Percentiles rank a stretch among this genome's conserved stretches.
Evolutionary conservation across 2,888 invertebrate species (phyloP).

Genomic region (Acrobasis suavella): DNA sequence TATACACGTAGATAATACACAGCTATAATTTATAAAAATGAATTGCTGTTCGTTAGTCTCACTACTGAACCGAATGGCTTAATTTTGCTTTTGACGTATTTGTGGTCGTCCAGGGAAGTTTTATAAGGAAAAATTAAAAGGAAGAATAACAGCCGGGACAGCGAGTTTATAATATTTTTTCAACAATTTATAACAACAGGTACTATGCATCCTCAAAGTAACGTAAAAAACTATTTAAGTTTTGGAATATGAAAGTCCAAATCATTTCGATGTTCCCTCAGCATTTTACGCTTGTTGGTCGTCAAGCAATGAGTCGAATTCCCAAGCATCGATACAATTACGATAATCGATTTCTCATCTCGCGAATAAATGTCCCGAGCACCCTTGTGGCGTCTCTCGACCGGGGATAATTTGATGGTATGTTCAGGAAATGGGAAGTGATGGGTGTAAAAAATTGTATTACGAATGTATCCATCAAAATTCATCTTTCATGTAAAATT

Average conservation of each 20-base stretch:
- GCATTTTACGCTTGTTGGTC: conserved; percentile 8
- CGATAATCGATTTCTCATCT: conserved; percentile 13
- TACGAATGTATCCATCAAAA: background rate
- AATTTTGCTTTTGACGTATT: too few species aligned
- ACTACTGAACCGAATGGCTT: too few species aligned
- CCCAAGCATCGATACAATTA: conserved; percentile 18
- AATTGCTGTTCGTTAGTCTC: too few species aligned
- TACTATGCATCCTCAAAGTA: background rate
- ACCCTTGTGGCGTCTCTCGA: conserved; percentile 7
- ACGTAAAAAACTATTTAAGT: background rate
- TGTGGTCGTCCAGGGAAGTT: too few species aligned
- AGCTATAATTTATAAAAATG: too few species aligned
- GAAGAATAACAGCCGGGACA: too few species aligned
- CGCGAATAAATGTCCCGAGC: conserved; percentile 10
- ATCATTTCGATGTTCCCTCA: background rate
- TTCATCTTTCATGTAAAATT: background rate
- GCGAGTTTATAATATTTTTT: too few species aligned
- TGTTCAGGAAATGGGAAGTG: background rate
- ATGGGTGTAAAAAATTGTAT: background rate
- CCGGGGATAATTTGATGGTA: conserved; percentile 7
- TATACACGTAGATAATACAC: too few species aligned
- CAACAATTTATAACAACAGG: too few species aligned
- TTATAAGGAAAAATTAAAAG: too few species aligned
- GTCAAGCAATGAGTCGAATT: background rate
- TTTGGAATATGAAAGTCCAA: background rate